Base-by-base conservation (phyloP, 2,797 vertebrate genomes). In the Orestias chungarensis region DNA sequence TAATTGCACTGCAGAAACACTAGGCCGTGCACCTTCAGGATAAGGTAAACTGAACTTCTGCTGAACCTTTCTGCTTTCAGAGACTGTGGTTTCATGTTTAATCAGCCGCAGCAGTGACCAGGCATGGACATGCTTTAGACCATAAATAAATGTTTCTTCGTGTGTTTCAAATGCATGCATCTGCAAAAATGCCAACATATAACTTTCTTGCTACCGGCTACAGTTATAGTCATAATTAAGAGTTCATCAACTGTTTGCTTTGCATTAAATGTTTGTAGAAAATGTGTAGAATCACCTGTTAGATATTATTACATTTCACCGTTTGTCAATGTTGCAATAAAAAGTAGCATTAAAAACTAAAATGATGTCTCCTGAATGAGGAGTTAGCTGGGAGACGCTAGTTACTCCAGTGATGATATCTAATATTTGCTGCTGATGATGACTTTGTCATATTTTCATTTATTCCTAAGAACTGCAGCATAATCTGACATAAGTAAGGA, bases 21-120 rank as follows among this genome's bases (percentile, higher is more conserved):
- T 7, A n/a, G n/a, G 49, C n/a, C 0, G 15, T 6, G 29, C 5
- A 18, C 29, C 43, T 46, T 29, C 44, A 44, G 17, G 18, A 25
- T 20, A 14, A 12, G 27, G 38, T 23, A 31, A 43, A 29, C 17
- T 66, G 64, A 66, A 20, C 64, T 47, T 31, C 14, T 66, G 43
- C 29, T 66, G 27, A 44, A 66, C 43, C 33, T 29, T 42, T 25
- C 23, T 42, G 61, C 61, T 64, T 64, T 65, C 20, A 31, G 62
- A 25, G 14, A 3, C 25, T 65, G 17, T 46, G 42, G 23, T 46
- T 47, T 66, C 29, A 66, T n/a, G 18, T 47, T 12, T 33, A 35
- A 31, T 15, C 42, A 66, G 43, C 29, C 18, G 1, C 18, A 29
- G 17, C 15, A 31, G 42, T 44, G 1, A 27, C 62, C 42, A 55